A percentile compares a stretch with the other conserved stretches of the same genome.
Conservation (phyloP, 2,797 vertebrate species). For the Morus bassanus region DNA sequence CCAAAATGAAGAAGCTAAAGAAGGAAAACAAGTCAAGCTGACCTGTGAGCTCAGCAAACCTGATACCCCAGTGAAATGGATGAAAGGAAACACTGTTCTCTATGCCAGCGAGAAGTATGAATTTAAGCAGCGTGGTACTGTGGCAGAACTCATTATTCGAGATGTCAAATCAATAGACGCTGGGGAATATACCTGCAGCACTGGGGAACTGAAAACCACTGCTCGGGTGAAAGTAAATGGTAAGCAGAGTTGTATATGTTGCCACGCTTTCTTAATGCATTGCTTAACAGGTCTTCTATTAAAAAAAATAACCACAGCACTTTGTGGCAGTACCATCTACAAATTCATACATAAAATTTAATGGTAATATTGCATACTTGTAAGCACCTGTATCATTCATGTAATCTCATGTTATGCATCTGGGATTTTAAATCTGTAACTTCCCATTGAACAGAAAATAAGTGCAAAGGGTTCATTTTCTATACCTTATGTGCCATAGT, state of each 20-base stretch:
- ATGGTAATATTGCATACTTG: neutral
- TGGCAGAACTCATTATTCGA: constrained; percentile 66
- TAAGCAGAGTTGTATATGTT: neutral
- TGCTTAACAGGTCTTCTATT: neutral
- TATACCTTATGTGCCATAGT: neutral
- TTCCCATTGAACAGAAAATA: neutral
- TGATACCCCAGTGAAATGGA: constrained; percentile 61
- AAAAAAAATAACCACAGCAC: neutral
- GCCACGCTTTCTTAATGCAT: accelerated
- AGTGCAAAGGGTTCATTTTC: neutral
- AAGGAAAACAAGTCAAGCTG: constrained; percentile 66
- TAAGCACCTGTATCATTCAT: neutral
- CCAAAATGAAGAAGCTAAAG: constrained; percentile 57
- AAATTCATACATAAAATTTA: neutral
- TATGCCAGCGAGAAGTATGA: constrained; percentile 60
- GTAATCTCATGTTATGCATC: accelerated
- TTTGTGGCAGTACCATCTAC: neutral
- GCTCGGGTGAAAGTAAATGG: constrained; percentile 69
- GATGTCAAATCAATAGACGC: constrained; percentile 5
- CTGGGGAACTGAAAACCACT: constrained; percentile 57
- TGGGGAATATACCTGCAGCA: constrained; percentile 67
- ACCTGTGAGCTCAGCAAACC: constrained; percentile 72
- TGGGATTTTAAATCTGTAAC: neutral
- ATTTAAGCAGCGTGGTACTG: constrained; percentile 43
- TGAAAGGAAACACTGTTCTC: constrained; percentile 56